Base-by-base conservation (phyloP, 1,140 invertebrate species). In the Chlorops oryzae region DNA sequence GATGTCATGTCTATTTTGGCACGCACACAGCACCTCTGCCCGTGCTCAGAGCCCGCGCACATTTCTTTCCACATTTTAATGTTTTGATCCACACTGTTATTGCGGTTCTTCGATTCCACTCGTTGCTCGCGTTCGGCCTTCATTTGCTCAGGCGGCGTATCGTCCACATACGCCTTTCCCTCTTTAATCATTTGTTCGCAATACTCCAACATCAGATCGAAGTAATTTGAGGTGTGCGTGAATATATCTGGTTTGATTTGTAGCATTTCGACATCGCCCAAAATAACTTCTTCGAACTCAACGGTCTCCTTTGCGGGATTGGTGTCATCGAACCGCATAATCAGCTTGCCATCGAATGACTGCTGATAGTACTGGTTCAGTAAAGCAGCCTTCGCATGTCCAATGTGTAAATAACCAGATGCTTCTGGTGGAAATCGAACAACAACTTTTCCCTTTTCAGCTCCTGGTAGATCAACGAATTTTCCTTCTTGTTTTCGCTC, bases 291-390 rank as follows among this genome's bases (percentile, higher is more conserved):
- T 72, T 99, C 97, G 78, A 96, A 99, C 59, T 98, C 89, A n/a
- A 87, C 87, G 68, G 96, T 93, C 70, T 99, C 97, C 71, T 99
- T 99, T 4, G 93, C 96, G 27, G 97, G 97, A 77, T 99, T 99
- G 6, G 97, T 99, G 68, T 99, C 97, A 78, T 99, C 97, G 77
- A 99, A 99, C 59, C 97, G 80, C 92, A 99, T 95, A 44, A 99
- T 92, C 0, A 99, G 78, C 69, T 90, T 89, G 1, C 97, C 97
- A 65, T 98, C 78, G 72, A 97, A 99, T 13, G 81, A 77, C 63
- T 92, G 80, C 53, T 97, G 90, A 67, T 99, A 99, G 74, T 98
- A 91, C 63, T 98, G 93, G 77, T 99, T 99, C 2, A 99, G 77
- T 2, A 99, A 77, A 23, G 96, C 96, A 40, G 97, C 97, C 77